Evolutionary conservation across 2,113 vertebrate species (phyloP), one percentile per base, ranked within the genome.

Genomic region (Aegithalos caudatus): DNA sequence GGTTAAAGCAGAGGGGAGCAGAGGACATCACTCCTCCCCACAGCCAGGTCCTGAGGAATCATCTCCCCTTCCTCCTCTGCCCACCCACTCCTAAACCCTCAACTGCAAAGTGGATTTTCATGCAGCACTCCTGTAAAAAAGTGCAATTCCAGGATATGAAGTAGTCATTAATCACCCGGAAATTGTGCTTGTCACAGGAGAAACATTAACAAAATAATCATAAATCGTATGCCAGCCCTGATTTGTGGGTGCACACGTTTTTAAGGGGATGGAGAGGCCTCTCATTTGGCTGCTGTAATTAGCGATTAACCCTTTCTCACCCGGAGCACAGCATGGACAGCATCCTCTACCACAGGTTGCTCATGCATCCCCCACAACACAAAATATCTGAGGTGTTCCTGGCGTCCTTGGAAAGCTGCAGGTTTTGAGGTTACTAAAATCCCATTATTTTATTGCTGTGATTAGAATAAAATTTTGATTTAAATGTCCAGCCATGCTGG

Each of bases 171-270:
- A 97, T 95, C 95, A 94, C 56, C 48, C 17, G 10, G 93, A 96
- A 96, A 91, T 81, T 54, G 86, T 42, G 67, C 83, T 93, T 94
- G 66, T 86, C 96, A 85, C 72, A 89, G 80, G 88, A 95, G 86
- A 96, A 96, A 93, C 95, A 89, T 95, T 92, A 95, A 97, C 94
- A 93, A 95, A 97, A 95, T 94, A 94, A 89, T 78, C 95, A 92
- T 91, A 96, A 97, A 96, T 95, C 14, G 73, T 85, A 87, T 96
- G 96, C 92, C 96, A 95, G 94, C 80, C 80, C 85, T 11, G 53
- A 51, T 96, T 81, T 93, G 90, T 2, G 3, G 47, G n/a, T 23
- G 51, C 70, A 65, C 88, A 40, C 1, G 0, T 96, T 91, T 71
- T 8, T 9, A 40, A 80, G 48, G 66, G 51, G 38, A 65, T 28